Evolutionary conservation across 2,113 vertebrate species (phyloP), one percentile per base, ranked within the genome.

Genomic region (Dascyllus trimaculatus): DNA sequence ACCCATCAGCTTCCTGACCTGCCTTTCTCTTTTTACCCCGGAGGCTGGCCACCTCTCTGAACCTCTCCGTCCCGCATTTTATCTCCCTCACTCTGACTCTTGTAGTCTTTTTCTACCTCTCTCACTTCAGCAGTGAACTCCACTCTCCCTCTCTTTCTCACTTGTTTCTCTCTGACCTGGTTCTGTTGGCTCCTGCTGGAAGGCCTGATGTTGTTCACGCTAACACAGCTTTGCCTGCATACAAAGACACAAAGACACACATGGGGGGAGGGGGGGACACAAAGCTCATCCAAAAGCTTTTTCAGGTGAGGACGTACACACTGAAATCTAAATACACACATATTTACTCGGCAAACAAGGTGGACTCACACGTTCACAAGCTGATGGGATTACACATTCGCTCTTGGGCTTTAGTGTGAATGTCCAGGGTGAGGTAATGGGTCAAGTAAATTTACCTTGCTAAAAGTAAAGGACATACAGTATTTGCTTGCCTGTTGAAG

Each of bases 141-240:
- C 49, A 38, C n/a, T 38, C n/a, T 58, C 49, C 64, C 25, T 57
- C 11, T 24, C 29, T 26, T 29, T 26, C 46, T 57, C 21, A 17
- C 25, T 68, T 11, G 32, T 61, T 35, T 69, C 48, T 80, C 54
- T 82, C n/a, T 89, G 84, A 84, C 84, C 75, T 71, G 81, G 52
- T 84, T 85, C 40, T 21, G 71, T 73, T 71, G 63, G 54, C 72
- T 80, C 64, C 56, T 61, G 68, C 76, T 77, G 22, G 59, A 85
- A 71, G 69, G 64, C 32, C 35, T 53, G 58, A 59, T 77, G 48
- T 52, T 72, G 49, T 78, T 78, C 70, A 57, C n/a, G n/a, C 26
- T 43, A 25, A 45, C 40, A 57, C 48, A 77, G 29, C 25, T 58
- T 60, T 21, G 9, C 49, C 24, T 17, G 13, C 5, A 13, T 11